Percentiles rank a stretch among this genome's conserved stretches.
Conservation (phyloP, 1,140 invertebrate genomes). For the Drepana arcuata region DNA sequence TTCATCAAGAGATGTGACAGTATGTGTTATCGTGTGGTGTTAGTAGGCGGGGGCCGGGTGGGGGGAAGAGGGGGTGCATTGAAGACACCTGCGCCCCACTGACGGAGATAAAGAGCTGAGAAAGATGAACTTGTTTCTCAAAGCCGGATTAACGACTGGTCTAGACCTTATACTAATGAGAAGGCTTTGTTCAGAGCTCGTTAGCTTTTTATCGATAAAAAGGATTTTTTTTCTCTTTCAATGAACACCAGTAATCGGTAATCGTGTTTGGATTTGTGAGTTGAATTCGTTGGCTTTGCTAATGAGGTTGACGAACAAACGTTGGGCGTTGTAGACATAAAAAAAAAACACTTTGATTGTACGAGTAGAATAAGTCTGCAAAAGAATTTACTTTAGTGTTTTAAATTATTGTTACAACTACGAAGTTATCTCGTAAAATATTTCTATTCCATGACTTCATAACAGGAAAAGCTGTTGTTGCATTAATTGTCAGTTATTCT, state of each 20-base stretch:
- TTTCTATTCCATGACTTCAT: too few species aligned
- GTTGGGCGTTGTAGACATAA: too few species aligned
- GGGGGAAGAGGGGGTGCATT: slow-evolving; percentile 19
- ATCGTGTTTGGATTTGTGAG: slow-evolving; percentile 4
- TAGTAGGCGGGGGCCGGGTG: slow-evolving; percentile 7
- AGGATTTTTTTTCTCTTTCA: slow-evolving; percentile 12
- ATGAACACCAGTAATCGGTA: slow-evolving; percentile 11
- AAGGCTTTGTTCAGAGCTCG: slow-evolving; percentile 24
- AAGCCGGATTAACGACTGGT: slow-evolving; percentile 45
- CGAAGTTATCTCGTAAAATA: too few species aligned
- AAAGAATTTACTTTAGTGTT: too few species aligned
- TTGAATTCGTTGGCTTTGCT: too few species aligned
- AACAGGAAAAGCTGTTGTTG: too few species aligned
- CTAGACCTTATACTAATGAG: slow-evolving; percentile 51
- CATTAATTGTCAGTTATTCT: too few species aligned
- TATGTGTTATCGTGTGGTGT: slow-evolving; percentile 39
- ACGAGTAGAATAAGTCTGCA: too few species aligned
- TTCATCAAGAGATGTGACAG: slow-evolving; percentile 54
- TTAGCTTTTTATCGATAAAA: slow-evolving; percentile 39
- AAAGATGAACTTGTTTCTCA: slow-evolving; percentile 43
- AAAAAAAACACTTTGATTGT: too few species aligned
- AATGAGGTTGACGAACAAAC: too few species aligned
- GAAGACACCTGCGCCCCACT: slow-evolving; percentile 45
- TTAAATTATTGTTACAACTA: too few species aligned
- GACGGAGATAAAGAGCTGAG: slow-evolving; percentile 41